phyloP scores from a whole-genome alignment of 2,888 invertebrate genomes.

The Lomographa bimaculata region DNA sequence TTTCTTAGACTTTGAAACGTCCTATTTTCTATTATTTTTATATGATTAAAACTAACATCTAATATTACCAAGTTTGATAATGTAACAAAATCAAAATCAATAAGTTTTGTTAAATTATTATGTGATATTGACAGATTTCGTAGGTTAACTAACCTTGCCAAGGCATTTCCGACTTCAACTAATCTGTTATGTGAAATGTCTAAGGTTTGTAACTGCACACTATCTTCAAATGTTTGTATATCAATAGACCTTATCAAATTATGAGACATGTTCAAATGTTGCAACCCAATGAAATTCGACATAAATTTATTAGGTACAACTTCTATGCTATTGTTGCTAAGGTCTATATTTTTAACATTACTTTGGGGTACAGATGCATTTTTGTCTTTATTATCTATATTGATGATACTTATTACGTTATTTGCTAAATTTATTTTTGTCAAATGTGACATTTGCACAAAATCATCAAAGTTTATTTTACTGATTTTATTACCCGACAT shows the following conservation, averaged over 20 bases:
- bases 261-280: conserved; percentile 13
- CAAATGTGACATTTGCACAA: background rate
- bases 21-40: conserved; percentile 2
- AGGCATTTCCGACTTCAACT: conserved; percentile 9
- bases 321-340: conserved; percentile 13
- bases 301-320: conserved; percentile 10
- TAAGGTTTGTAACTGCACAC: conserved; percentile 11
- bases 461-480: conserved; percentile 10
- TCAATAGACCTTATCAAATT: conserved; percentile 11
- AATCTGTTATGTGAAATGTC: conserved; percentile 16
- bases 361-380: background rate
- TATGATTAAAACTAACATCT: conserved; percentile 9
- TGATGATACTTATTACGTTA: conserved; percentile 10
- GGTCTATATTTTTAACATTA: conserved; percentile 6
- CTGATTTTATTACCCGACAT: conserved; percentile 7
- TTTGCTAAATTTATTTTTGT: conserved; percentile 1
- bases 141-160: conserved; percentile 12
- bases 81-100: conserved; percentile 8
- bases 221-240: conserved; percentile 15
- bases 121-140: conserved; percentile 3
- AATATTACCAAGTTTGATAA: conserved; percentile 11
- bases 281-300: conserved; percentile 4
- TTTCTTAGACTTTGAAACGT: conserved; percentile 13
- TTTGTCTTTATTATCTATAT: background rate
- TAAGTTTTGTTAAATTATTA: conserved; percentile 11